Evolutionary conservation across 1,140 invertebrate genomes (phyloP).

Genomic region (Zaprionus ghesquierei): DNA sequence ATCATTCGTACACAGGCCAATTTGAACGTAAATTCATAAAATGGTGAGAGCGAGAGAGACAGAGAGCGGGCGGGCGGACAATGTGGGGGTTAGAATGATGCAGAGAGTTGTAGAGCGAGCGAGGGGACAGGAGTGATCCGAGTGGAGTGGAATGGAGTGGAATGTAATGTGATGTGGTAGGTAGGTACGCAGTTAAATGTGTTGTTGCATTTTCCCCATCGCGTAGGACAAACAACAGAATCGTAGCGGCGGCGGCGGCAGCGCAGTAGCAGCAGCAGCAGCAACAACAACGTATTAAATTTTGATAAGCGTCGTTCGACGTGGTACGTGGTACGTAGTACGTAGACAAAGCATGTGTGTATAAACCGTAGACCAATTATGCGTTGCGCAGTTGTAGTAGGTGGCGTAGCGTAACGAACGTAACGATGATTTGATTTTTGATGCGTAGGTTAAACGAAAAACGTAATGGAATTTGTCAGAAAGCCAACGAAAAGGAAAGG

Average conservation of each 20-base stretch:
- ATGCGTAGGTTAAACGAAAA: constrained; percentile 37
- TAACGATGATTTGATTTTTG: constrained; percentile 36
- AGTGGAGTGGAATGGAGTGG: not conserved
- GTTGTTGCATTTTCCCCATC: constrained; percentile 27
- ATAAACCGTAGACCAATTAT: constrained; percentile 53
- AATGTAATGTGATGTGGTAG: not conserved
- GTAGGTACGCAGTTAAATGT: constrained; percentile 30
- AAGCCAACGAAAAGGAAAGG: constrained; percentile 31
- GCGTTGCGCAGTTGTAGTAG: not conserved
- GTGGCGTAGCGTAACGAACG: constrained; percentile 33
- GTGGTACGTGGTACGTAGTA: constrained; percentile 10
- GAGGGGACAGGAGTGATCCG: not conserved
- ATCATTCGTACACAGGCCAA: constrained; percentile 67
- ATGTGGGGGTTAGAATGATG: not conserved
- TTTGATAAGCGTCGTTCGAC: constrained; percentile 56
- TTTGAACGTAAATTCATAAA: constrained; percentile 59
- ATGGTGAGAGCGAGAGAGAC: constrained; percentile 23
- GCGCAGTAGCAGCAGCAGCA: constrained; percentile 60
- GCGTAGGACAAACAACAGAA: constrained; percentile 11
- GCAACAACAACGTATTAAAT: constrained; percentile 67
- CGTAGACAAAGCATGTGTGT: constrained; percentile 25
- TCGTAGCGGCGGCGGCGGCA: constrained; percentile 25
- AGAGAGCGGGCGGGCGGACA: not conserved
- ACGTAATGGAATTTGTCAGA: constrained; percentile 41
- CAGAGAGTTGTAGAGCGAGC: constrained; percentile 1